Base-by-base conservation (phyloP, 2,113 vertebrate genomes). In the Paedocypris sp. region DNA sequence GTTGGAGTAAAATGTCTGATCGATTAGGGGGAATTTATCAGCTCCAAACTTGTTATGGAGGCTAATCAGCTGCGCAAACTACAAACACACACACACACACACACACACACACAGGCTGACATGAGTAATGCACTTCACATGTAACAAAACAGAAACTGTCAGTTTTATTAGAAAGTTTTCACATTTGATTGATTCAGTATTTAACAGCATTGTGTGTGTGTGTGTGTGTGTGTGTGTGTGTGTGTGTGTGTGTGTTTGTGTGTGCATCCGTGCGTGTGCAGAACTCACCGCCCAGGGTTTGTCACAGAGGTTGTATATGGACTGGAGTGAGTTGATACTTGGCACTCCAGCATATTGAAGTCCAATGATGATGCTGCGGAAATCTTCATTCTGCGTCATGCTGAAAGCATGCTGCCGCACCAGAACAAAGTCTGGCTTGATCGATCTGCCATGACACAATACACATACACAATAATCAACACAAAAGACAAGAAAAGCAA, bases 371-470 rank as follows among this genome's bases (percentile, higher is more conserved):
- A 99, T 54, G 78, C 91, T 94, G 35, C 91, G 88, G 80, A 95
- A 98, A 50, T 99, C 95, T 77, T 99, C 92, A 0, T 94, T 94
- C 77, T 98, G 92, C 1, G 91, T 89, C 95, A 98, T 99, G 68
- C 93, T 93, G 69, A 89, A 93, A 0, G 95, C 93, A 3, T 98
- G 94, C 73, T 99, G 95, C 47, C 95, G 88, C 48, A 99, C 83
- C 51, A 99, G 79, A 49, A 98, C 90, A 22, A 97, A 97, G 77
- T 99, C 94, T 4, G 95, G 95, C 75, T 80, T 84, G 83, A 99
- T 92, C 0, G 95, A 95, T 72, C 95, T 99, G 74, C 36, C n/a
- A n/a, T n/a, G n/a, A n/a, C n/a, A n/a, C n/a, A n/a, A n/a, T n/a
- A n/a, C n/a, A n/a, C n/a, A 20, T 49, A 8, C 29, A 51, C 19